A percentile compares a stretch with the other conserved stretches of the same genome.
phyloP scores from a whole-genome alignment of 2,797 vertebrate genomes.

The Cheirogaleus major region DNA sequence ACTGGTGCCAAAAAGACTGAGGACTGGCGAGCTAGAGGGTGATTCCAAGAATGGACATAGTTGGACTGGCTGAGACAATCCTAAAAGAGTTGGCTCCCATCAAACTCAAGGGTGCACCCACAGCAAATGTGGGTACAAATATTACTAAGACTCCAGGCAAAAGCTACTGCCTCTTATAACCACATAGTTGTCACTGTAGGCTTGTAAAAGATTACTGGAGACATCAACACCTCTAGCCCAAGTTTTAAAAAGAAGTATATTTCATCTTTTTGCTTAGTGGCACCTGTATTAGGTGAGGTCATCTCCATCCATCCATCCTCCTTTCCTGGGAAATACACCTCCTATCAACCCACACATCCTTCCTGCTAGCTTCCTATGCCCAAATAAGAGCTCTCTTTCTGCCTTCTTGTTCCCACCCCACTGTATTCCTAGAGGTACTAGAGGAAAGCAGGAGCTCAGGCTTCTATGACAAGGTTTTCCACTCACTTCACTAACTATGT shows the following conservation, averaged over 20 bases:
- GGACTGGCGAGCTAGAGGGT: no score
- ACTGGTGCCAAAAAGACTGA: no score
- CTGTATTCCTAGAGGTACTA: neutral
- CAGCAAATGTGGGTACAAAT: neutral
- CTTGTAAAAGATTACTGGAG: neutral
- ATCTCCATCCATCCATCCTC: neutral
- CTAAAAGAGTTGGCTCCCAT: no score
- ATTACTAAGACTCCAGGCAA: neutral
- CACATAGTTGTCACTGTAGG: neutral
- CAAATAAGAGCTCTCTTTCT: neutral
- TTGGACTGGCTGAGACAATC: neutral
- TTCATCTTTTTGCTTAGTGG: neutral
- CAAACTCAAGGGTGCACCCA: neutral
- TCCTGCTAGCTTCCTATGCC: neutral
- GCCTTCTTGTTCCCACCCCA: neutral
- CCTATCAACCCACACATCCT: accelerated
- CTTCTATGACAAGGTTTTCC: neutral
- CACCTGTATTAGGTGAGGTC: neutral
- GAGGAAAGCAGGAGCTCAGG: neutral
- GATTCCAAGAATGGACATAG: neutral
- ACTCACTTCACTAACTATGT: neutral
- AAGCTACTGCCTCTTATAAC: neutral
- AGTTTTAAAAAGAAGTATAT: neutral
- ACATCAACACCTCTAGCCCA: neutral
- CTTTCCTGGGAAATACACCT: neutral